A percentile compares a stretch with the other conserved stretches of the same genome.
These are phyloP conservation scores for Orgyia antiqua DNA, from an alignment of 2,888 invertebrate species.

Conservation along the genomic window DNA sequence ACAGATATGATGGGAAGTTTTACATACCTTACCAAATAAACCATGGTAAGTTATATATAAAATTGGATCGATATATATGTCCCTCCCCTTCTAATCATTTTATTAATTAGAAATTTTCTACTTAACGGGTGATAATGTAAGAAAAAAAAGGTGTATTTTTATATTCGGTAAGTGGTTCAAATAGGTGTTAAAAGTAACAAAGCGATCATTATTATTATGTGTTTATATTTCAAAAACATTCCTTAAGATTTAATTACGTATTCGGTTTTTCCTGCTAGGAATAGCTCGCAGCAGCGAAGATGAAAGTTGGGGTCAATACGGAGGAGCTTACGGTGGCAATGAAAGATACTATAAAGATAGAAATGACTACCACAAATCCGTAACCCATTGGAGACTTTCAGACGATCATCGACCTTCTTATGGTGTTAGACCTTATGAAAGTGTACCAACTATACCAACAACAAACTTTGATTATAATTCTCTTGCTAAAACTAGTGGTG, in stretches of 20 bases:
- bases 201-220: no score
- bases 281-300: constrained; percentile 49
- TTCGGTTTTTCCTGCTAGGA: no score
- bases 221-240: no score
- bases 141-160: no score
- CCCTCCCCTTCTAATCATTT: no score
- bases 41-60: constrained; percentile 48
- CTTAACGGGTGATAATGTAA: no score
- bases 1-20: constrained; percentile 50
- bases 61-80: no score
- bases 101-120: no score
- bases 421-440: constrained; percentile 51
- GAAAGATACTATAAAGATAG: constrained; percentile 57
- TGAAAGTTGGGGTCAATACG: constrained; percentile 79
- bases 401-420: constrained; percentile 46
- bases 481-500: constrained; percentile 53
- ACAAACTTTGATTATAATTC: constrained; percentile 61
- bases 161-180: no score
- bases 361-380: constrained; percentile 60
- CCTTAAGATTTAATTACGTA: neutral
- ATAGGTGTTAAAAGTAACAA: no score
- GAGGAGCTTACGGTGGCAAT: constrained; percentile 74
- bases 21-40: constrained; percentile 77
- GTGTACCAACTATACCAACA: no score
- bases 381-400: constrained; percentile 73